phyloP scores from a whole-genome alignment of 2,888 invertebrate species.

The Augiades crinisus region DNA sequence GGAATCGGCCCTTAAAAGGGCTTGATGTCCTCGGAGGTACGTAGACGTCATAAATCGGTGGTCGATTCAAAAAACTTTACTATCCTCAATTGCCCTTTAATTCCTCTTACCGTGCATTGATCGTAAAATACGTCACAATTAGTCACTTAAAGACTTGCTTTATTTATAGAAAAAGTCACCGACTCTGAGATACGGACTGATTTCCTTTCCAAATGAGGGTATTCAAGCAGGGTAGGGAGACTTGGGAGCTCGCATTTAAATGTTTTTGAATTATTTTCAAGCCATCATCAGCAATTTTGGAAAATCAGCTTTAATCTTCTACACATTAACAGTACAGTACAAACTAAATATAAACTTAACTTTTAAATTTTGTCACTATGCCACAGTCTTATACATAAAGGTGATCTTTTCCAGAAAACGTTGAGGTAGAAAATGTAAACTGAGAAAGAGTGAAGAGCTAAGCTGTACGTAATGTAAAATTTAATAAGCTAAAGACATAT shows the following conservation, averaged over 20 bases:
- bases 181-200: conserved; percentile 47
- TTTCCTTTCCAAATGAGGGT: conserved; percentile 60
- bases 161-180: conserved; percentile 56
- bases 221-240: conserved; percentile 44
- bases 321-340: too few relatives aligned
- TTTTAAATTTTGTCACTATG: too few relatives aligned
- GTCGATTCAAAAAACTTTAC: conserved; percentile 58
- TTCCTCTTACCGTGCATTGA: conserved; percentile 51
- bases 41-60: conserved; percentile 63
- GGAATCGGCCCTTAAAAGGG: conserved; percentile 56
- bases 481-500: too few relatives aligned
- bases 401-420: too few relatives aligned
- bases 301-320: background rate
- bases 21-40: conserved; percentile 49
- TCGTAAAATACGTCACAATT: conserved; percentile 76
- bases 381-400: too few relatives aligned
- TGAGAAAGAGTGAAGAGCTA: too few relatives aligned
- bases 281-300: background rate
- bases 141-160: conserved; percentile 62
- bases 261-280: conserved; percentile 9
- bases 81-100: conserved; percentile 66
- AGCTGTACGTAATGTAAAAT: too few relatives aligned
- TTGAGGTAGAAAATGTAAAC: too few relatives aligned
- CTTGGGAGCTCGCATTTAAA: background rate
- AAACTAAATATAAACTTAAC: too few relatives aligned